Conservation (phyloP, 2,113 vertebrate species). For the Nerophis ophidion region DNA sequence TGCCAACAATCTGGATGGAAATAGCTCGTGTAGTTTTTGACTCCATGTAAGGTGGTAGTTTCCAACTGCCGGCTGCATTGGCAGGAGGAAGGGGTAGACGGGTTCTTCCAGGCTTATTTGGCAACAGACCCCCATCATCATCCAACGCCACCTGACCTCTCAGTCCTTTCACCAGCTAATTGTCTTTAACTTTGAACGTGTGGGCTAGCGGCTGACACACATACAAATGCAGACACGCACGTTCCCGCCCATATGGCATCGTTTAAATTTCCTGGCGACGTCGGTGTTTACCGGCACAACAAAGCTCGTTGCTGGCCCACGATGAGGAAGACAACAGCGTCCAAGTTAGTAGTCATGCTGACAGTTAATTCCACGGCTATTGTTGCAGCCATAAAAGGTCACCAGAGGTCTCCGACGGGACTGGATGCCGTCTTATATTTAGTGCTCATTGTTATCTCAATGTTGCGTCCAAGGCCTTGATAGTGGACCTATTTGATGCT, state of each 20-base stretch:
- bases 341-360: slow-evolving; percentile 56
- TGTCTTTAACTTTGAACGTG: slow-evolving; percentile 59
- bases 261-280: slow-evolving; percentile 64
- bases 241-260: slow-evolving; percentile 55
- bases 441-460: slow-evolving; percentile 43
- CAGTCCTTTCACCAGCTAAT: slow-evolving; percentile 44
- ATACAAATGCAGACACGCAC: slow-evolving; percentile 9
- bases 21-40: slow-evolving; percentile 38
- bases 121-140: slow-evolving; percentile 44
- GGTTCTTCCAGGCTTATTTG: slow-evolving; percentile 1
- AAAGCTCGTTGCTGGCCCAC: slow-evolving; percentile 39
- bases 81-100: slow-evolving; percentile 17
- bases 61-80: slow-evolving; percentile 18
- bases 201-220: slow-evolving; percentile 35
- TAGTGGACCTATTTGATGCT: slow-evolving; percentile 35
- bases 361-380: slow-evolving; percentile 41
- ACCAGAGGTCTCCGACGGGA: slow-evolving; percentile 25
- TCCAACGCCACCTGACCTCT: slow-evolving; percentile 52
- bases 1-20: slow-evolving; percentile 38
- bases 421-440: slow-evolving; percentile 50
- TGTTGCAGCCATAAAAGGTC: slow-evolving; percentile 34
- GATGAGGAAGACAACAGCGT: slow-evolving; percentile 15
- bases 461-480: slow-evolving; percentile 39
- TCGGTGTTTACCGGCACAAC: slow-evolving; percentile 63
- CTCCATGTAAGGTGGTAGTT: slow-evolving; percentile 63